Evolutionary conservation across 2,797 vertebrate genomes (phyloP).

Genomic region (Ammospiza maritima): DNA sequence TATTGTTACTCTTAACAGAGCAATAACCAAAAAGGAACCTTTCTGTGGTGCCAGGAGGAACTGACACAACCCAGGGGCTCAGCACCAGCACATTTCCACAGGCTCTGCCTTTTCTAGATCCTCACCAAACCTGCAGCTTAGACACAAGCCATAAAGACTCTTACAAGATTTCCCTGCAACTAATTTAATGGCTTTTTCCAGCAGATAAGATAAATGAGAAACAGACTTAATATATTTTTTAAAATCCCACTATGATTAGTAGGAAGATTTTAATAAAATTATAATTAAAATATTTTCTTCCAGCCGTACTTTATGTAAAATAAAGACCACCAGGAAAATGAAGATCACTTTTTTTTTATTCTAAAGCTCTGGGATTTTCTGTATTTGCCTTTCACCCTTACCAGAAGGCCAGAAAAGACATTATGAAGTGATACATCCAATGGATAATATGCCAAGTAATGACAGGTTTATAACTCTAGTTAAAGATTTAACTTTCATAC

Average conservation of each 20-base stretch:
- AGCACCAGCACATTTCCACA: neutral
- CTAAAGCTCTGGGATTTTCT: neutral
- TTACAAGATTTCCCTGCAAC: neutral
- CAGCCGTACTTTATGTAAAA: neutral
- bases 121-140: neutral
- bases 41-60: neutral
- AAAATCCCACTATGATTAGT: neutral
- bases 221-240: neutral
- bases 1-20: neutral
- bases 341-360: neutral
- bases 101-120: neutral
- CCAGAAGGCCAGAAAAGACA: neutral
- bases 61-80: fast-evolving
- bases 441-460: neutral
- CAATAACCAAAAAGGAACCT: neutral
- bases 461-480: neutral
- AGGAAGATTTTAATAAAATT: neutral
- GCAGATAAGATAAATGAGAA: neutral
- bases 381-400: neutral
- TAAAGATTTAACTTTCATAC: neutral
- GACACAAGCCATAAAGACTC: neutral
- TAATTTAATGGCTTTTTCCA: neutral
- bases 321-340: neutral
- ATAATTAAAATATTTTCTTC: neutral
- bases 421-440: neutral